Evolutionary conservation across 2,888 invertebrate species (phyloP), one percentile per base, ranked within the genome.

Genomic region (Metellina segmentata): DNA sequence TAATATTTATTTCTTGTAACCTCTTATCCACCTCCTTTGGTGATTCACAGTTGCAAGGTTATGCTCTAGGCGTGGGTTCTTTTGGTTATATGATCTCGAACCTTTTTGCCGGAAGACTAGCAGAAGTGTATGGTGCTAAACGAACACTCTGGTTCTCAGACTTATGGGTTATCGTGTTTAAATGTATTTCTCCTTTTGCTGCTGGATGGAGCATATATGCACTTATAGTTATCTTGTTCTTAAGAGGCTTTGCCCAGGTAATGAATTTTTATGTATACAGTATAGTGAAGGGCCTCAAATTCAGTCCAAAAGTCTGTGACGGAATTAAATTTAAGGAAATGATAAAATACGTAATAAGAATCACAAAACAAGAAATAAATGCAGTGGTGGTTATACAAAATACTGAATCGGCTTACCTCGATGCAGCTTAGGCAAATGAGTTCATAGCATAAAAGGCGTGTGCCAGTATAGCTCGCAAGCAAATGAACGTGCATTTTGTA

Each of bases 231-330:
- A 34, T 78, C 6, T 78, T 83, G 13, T 69, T 77, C 2, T 0
- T 89, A 6, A 34, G 78, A 83, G 83, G 89, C 6, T 11, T 83
- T 19, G 13, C 16, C 0, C 89, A 89, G 89, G 89, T 89, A 71
- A n/a, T n/a, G n/a, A n/a, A n/a, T n/a, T n/a, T n/a, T n/a, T n/a
- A n/a, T n/a, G n/a, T n/a, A n/a, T n/a, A n/a, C n/a, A n/a, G n/a
- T n/a, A n/a, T n/a, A n/a, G n/a, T n/a, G n/a, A n/a, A n/a, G n/a
- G n/a, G n/a, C n/a, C n/a, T n/a, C n/a, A n/a, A n/a, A n/a, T n/a
- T n/a, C n/a, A n/a, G n/a, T n/a, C n/a, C n/a, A n/a, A n/a, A n/a
- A n/a, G n/a, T n/a, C n/a, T n/a, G n/a, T n/a, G n/a, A 9, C 16
- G 11, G 7, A 72, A 6, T n/a, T n/a, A 78, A 51, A 51, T 51